These are phyloP conservation scores for Pemphigus obesinymphae DNA, from an alignment of 1,140 invertebrate genomes.

Conservation along the genomic window DNA sequence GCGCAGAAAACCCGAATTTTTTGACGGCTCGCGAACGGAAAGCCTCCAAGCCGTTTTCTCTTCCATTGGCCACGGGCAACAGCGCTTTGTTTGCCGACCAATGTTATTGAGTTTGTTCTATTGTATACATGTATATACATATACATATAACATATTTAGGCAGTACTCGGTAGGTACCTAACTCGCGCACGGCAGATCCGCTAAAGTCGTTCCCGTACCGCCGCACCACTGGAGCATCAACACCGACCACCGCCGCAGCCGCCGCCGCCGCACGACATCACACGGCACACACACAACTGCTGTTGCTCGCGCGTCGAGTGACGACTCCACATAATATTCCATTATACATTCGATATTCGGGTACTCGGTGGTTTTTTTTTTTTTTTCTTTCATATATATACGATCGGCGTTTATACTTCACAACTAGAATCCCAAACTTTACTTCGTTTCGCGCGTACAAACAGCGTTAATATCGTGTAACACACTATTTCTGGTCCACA, in stretches of 20 bases:
- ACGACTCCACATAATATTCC: too few species aligned
- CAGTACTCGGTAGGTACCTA: background rate
- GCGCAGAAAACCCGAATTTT: background rate
- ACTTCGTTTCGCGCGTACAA: too few species aligned
- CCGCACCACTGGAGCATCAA: background rate
- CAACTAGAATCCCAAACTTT: too few species aligned
- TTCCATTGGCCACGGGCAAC: background rate
- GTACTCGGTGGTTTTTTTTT: background rate
- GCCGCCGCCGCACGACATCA: background rate
- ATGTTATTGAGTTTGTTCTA: conserved; percentile 37
- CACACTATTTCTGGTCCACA: background rate
- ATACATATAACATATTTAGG: background rate
- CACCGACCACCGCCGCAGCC: background rate
- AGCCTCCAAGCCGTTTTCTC: background rate
- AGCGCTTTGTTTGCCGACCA: conserved; percentile 24
- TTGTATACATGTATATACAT: background rate
- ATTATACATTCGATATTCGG: background rate
- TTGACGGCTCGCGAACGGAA: too few species aligned
- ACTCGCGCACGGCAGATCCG: background rate
- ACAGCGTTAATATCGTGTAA: too few species aligned
- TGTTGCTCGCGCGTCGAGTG: conserved; percentile 5
- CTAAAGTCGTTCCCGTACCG: background rate
- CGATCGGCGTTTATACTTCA: too few species aligned
- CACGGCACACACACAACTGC: background rate
- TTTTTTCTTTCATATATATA: background rate